These are phyloP conservation scores for Tetrapedia diversipes DNA, from an alignment of 2,888 invertebrate genomes.

Conservation along the genomic window DNA sequence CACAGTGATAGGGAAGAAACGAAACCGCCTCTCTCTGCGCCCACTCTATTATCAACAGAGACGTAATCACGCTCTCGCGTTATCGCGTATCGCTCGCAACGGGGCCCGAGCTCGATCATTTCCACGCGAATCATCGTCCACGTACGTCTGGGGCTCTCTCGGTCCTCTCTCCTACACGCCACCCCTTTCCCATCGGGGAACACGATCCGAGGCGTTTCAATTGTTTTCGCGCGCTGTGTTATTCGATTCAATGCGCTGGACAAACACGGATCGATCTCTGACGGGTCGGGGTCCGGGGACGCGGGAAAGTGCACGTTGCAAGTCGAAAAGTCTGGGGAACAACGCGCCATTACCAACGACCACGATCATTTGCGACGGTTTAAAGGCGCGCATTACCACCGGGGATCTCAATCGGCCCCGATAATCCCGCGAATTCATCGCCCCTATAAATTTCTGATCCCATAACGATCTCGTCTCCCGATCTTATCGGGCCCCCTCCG, in stretches of 20 bases:
- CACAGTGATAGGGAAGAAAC: constrained; percentile 21
- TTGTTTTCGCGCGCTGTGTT: constrained; percentile 26
- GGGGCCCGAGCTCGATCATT: not conserved
- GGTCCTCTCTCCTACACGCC: not conserved
- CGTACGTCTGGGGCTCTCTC: not conserved
- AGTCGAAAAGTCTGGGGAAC: constrained; percentile 33
- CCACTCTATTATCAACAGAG: constrained; percentile 34
- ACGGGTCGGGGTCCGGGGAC: no score
- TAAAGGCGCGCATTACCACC: constrained; percentile 51
- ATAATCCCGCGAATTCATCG: constrained; percentile 54
- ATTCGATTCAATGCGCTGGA: constrained; percentile 40
- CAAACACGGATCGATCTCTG: constrained; percentile 34
- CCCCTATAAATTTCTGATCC: constrained; percentile 57
- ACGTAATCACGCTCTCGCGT: constrained; percentile 29
- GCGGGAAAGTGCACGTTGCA: constrained; percentile 52
- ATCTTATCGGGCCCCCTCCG: constrained; percentile 45
- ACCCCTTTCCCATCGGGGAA: not conserved
- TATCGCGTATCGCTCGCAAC: constrained; percentile 29
- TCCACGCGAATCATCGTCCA: constrained; percentile 19
- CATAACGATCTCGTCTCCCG: constrained; percentile 49
- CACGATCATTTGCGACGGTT: constrained; percentile 49
- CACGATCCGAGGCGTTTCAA: constrained; percentile 32
- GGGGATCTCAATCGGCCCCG: constrained; percentile 51
- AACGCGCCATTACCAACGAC: constrained; percentile 42
- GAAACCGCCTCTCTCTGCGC: constrained; percentile 15